These are phyloP conservation scores for Rhinella marina DNA, from an alignment of 2,797 vertebrate genomes.

Conservation along the genomic window DNA sequence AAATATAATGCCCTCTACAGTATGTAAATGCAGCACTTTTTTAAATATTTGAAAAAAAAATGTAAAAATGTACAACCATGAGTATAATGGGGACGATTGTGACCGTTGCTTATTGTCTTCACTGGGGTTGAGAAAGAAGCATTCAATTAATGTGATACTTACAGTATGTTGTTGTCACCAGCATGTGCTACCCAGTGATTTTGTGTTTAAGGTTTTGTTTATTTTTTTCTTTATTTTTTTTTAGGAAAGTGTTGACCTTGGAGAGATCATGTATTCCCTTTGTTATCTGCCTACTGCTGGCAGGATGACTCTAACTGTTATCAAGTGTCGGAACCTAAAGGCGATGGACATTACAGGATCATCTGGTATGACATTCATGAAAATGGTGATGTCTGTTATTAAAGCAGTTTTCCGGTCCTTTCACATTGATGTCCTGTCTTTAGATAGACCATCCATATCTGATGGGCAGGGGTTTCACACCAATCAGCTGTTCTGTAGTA, in stretches of 20 bases:
- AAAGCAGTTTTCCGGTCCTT: background rate
- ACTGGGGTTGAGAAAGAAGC: background rate
- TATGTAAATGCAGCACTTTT: no score
- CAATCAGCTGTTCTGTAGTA: no score
- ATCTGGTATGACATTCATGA: slow-evolving; percentile 81
- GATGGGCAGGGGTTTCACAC: no score
- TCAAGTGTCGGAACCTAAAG: slow-evolving; percentile 99
- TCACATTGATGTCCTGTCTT: no score
- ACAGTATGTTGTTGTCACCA: background rate
- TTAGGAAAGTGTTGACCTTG: slow-evolving; percentile 95
- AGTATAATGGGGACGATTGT: background rate
- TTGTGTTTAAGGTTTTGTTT: background rate
- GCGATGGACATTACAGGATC: slow-evolving; percentile 98
- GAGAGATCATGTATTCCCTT: slow-evolving; percentile 98
- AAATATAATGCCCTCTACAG: no score
- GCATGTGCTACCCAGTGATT: background rate
- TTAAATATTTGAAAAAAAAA: no score
- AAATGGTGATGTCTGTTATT: background rate
- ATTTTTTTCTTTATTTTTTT: slow-evolving; percentile 67
- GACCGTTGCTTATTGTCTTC: background rate
- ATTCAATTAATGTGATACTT: background rate
- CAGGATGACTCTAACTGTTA: slow-evolving; percentile 96
- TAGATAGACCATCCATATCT: no score
- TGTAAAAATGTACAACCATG: no score
- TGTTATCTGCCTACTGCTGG: slow-evolving; percentile 98